phyloP scores from a whole-genome alignment of 2,113 vertebrate genomes.

The Istiophorus platypterus region DNA sequence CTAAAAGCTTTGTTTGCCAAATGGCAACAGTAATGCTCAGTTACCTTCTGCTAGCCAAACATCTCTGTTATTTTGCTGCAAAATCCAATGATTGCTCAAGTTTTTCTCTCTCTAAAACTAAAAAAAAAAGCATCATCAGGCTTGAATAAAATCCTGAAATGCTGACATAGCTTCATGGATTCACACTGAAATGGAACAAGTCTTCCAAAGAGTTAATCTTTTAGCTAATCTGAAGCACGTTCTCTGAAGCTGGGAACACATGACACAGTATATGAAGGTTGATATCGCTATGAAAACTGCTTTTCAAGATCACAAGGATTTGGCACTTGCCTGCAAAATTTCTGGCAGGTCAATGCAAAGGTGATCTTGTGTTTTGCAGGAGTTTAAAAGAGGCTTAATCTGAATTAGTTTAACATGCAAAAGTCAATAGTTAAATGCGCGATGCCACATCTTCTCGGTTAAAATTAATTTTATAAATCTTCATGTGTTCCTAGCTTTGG shows the following conservation, averaged over 20 bases:
- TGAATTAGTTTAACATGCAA: no score
- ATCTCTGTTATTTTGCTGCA: neutral
- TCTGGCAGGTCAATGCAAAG: no score
- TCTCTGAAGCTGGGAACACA: neutral
- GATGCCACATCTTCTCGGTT: neutral
- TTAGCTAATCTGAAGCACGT: neutral
- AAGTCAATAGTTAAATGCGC: neutral
- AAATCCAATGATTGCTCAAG: neutral
- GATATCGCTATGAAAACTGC: neutral
- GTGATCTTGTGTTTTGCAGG: neutral
- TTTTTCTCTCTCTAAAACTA: neutral
- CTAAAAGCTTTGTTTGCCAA: conserved; percentile 11
- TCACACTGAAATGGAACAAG: neutral
- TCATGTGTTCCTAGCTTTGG: neutral
- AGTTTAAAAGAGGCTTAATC: neutral
- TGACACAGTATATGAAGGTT: neutral
- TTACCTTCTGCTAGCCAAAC: neutral
- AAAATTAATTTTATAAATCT: neutral
- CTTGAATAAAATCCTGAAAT: neutral
- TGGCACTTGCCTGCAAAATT: no score
- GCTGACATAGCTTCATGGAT: neutral
- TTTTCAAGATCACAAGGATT: no score
- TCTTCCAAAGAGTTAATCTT: neutral
- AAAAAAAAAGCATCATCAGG: neutral
- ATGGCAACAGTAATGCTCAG: neutral